These are phyloP conservation scores for Hemithea aestivaria DNA, from an alignment of 2,888 invertebrate genomes.

Conservation along the genomic window DNA sequence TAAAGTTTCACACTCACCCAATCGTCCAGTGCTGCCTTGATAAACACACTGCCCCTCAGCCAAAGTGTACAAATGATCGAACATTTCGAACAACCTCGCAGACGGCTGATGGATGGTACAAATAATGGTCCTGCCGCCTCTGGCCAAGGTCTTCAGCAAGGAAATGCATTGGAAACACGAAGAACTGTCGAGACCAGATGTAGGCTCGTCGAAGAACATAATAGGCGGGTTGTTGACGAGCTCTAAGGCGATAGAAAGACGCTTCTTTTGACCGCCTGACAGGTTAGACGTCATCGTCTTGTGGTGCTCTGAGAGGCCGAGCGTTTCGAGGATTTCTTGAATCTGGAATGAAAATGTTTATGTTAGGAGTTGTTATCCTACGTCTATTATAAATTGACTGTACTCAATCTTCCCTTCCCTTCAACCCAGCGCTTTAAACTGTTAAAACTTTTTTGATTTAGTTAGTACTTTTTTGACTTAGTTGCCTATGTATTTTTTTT, in stretches of 20 bases:
- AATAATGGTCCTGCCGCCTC: conserved; percentile 95
- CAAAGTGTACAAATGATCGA: conserved; percentile 95
- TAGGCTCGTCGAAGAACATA: conserved; percentile 99
- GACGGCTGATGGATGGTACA: conserved; percentile 98
- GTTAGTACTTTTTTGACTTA: too few species aligned
- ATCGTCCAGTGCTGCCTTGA: conserved; percentile 90
- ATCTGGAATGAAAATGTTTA: conserved; percentile 80
- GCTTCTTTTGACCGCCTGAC: conserved; percentile 97
- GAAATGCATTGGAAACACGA: conserved; percentile 97
- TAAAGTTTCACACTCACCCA: conserved; percentile 83
- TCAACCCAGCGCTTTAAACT: too few species aligned
- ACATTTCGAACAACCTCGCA: conserved; percentile 97
- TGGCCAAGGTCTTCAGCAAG: conserved; percentile 91
- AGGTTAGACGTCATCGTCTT: conserved; percentile 94
- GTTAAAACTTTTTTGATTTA: too few species aligned
- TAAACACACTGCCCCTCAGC: conserved; percentile 97
- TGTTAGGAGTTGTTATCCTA: too few species aligned
- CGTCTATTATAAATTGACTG: too few species aligned
- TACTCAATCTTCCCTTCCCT: too few species aligned
- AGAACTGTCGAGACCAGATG: conserved; percentile 93
- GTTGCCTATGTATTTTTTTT: too few species aligned
- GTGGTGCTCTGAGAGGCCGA: conserved; percentile 91
- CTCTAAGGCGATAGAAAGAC: conserved; percentile 95
- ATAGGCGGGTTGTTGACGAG: conserved; percentile 97
- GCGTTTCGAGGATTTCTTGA: conserved; percentile 92